Percentiles rank a stretch among this genome's conserved stretches.
phyloP scores from a whole-genome alignment of 1,140 invertebrate genomes.

The Plectrocnemia conspersa region DNA sequence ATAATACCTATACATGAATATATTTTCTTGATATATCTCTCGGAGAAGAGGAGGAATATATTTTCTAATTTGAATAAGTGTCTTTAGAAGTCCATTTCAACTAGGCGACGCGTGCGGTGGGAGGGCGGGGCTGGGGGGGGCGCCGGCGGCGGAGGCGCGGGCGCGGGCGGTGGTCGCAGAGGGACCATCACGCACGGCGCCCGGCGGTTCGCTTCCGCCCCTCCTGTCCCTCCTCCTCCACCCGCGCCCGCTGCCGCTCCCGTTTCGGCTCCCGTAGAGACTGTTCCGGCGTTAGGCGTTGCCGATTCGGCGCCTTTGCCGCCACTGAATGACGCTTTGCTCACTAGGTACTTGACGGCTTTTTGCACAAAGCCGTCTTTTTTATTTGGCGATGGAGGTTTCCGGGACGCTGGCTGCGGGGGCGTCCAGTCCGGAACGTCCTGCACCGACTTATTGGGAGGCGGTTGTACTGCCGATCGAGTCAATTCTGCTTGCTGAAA shows the following conservation, averaged over 20 bases:
- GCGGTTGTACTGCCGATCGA: conserved; percentile 49
- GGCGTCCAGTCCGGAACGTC: conserved; percentile 51
- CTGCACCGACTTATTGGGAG: conserved; percentile 53
- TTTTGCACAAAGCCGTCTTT: conserved; percentile 49
- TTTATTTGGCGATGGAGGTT: conserved; percentile 39
- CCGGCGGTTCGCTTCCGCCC: conserved; percentile 28
- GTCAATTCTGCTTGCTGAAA: conserved; percentile 53
- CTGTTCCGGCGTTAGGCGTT: conserved; percentile 8
- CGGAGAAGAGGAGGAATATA: conserved; percentile 22
- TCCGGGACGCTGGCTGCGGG: conserved; percentile 33
- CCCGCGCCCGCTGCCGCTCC: conserved; percentile 8
- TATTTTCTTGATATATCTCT: conserved; percentile 24
- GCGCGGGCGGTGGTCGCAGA: conserved; percentile 41
- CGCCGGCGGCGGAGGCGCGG: conserved; percentile 39
- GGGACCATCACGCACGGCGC: conserved; percentile 47
- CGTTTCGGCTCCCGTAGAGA: conserved; percentile 6
- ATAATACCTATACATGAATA: conserved; percentile 26
- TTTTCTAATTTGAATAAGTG: conserved; percentile 27
- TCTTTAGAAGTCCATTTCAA: conserved; percentile 27
- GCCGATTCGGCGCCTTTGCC: conserved; percentile 39
- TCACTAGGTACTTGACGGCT: conserved; percentile 41
- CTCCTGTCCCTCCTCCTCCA: conserved; percentile 11
- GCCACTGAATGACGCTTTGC: conserved; percentile 13
- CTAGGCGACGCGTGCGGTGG: conserved; percentile 36
- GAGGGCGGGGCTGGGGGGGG: conserved; percentile 19